These are phyloP conservation scores for Pogonocherus hispidulus DNA, from an alignment of 2,888 invertebrate genomes.

Conservation along the genomic window DNA sequence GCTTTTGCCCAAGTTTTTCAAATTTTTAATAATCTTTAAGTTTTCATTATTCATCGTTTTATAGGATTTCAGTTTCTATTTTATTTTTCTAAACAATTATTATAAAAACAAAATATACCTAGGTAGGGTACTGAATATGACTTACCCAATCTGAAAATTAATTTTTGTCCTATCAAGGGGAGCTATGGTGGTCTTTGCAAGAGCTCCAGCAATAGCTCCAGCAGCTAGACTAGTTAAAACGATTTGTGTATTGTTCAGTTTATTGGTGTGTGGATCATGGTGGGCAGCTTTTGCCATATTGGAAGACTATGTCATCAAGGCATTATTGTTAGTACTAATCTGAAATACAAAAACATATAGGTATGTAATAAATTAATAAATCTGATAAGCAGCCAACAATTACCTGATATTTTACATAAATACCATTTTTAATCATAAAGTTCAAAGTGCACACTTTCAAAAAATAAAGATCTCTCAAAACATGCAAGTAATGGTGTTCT, in stretches of 20 bases:
- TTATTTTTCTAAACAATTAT: not conserved
- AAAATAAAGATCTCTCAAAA: no score
- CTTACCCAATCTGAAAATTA: slow-evolving; percentile 91
- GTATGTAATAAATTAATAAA: not conserved
- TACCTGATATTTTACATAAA: no score
- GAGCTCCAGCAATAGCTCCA: slow-evolving; percentile 94
- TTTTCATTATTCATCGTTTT: no score
- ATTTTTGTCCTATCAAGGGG: slow-evolving; percentile 98
- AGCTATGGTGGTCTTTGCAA: slow-evolving; percentile 96
- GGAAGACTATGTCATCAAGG: slow-evolving; percentile 50
- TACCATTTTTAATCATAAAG: not conserved
- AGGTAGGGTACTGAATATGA: slow-evolving; percentile 4
- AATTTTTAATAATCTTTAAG: no score
- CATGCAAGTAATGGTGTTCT: no score
- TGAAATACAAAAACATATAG: slow-evolving; percentile 1
- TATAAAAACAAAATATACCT: not conserved
- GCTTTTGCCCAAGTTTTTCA: no score
- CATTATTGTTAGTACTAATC: slow-evolving; percentile 42
- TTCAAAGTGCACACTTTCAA: not conserved
- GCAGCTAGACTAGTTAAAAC: slow-evolving; percentile 88
- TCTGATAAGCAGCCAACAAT: not conserved
- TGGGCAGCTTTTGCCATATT: slow-evolving; percentile 55
- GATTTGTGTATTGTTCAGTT: slow-evolving; percentile 71
- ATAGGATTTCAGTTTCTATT: no score
- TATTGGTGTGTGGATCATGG: slow-evolving; percentile 49